Conservation (phyloP, 1,140 invertebrate species). For the Scaptomyza montana region DNA sequence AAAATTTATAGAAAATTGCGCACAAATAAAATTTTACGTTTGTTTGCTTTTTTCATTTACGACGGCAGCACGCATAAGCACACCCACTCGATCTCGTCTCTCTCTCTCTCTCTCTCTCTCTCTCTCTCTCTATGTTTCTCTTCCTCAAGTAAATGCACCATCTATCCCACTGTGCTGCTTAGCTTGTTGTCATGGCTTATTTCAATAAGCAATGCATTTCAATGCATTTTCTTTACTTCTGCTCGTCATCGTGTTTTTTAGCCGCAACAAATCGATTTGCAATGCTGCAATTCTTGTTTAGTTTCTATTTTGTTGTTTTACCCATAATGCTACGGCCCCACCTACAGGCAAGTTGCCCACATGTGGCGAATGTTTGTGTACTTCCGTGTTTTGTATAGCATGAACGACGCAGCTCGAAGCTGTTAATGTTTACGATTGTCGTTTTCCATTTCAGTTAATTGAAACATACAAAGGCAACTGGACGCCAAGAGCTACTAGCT, state of each 20-base stretch:
- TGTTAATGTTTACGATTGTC: conserved; percentile 77
- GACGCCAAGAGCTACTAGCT: conserved; percentile 1
- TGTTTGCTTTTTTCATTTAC: conserved; percentile 81
- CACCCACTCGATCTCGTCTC: not conserved
- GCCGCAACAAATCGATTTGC: conserved; percentile 68
- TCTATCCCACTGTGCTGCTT: conserved; percentile 26
- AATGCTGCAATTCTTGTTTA: conserved; percentile 53
- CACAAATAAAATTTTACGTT: conserved; percentile 82
- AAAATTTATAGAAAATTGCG: conserved; percentile 82
- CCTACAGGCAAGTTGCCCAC: not conserved
- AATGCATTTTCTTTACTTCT: conserved; percentile 70
- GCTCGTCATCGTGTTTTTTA: conserved; percentile 53
- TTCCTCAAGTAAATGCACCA: not conserved
- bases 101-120: not conserved
- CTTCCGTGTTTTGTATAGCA: conserved; percentile 1
- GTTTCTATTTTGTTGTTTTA: conserved; percentile 1
- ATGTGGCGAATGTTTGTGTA: conserved; percentile 6
- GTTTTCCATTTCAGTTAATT: conserved; percentile 79
- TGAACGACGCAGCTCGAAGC: conserved; percentile 38
- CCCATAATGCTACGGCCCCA: not conserved
- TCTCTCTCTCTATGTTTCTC: not conserved
- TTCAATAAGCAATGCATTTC: conserved; percentile 32
- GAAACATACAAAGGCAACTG: conserved; percentile 53
- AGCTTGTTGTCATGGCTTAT: conserved; percentile 59
- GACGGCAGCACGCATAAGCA: conserved; percentile 40